phyloP scores from a whole-genome alignment of 2,797 vertebrate species.

The Sebastiscus albofasciatus region DNA sequence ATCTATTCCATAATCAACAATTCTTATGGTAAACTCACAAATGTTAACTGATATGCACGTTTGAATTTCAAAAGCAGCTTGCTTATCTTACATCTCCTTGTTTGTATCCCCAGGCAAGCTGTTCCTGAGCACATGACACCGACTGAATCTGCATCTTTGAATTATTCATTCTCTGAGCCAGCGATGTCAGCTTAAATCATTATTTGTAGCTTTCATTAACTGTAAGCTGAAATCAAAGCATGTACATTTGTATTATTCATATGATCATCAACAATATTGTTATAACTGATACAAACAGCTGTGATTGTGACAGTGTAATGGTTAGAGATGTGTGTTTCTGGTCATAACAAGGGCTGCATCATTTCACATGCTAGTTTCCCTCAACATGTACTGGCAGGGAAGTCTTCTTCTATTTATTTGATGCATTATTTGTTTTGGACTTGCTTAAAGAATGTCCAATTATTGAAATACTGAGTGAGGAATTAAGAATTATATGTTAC shows the following conservation, averaged over 20 bases:
- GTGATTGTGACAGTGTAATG: neutral
- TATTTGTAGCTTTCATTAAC: conserved; percentile 25
- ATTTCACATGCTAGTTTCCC: neutral
- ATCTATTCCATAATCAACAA: neutral
- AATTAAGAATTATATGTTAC: no score
- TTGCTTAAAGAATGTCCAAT: no score
- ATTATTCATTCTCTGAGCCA: conserved; percentile 28
- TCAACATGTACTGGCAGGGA: neutral
- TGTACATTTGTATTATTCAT: conserved; percentile 26
- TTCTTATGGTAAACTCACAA: neutral
- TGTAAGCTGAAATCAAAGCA: conserved; percentile 24
- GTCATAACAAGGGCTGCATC: neutral
- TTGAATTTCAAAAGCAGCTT: neutral
- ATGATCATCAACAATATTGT: conserved; percentile 12
- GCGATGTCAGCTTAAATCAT: conserved; percentile 21
- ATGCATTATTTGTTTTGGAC: neutral
- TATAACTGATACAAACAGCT: neutral
- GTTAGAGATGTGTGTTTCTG: neutral
- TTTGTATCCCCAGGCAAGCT: conserved; percentile 19
- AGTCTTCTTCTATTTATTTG: neutral
- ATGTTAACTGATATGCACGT: neutral
- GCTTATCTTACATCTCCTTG: neutral
- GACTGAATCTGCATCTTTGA: conserved; percentile 13
- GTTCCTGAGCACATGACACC: neutral
- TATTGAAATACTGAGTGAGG: no score